phyloP scores from a whole-genome alignment of 92 coral and sea anemone genomes.

The Metridium senile region DNA sequence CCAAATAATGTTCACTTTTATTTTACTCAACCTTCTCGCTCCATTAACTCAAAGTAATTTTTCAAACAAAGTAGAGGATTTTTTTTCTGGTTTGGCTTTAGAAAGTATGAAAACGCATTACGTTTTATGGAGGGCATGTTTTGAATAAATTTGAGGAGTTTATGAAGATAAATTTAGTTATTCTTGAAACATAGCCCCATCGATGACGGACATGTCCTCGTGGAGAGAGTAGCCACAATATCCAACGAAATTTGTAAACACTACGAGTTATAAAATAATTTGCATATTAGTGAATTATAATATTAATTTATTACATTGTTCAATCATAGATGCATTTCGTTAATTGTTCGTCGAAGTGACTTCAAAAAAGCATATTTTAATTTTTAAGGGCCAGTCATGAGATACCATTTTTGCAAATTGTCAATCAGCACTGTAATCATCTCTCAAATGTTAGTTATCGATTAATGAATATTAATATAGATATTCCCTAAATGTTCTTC shows the following conservation, averaged over 20 bases:
- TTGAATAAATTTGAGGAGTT: not conserved
- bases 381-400: too few species aligned
- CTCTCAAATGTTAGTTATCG: too few species aligned
- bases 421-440: too few species aligned
- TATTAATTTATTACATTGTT: too few species aligned
- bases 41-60: not conserved
- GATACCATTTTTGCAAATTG: too few species aligned
- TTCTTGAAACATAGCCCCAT: not conserved
- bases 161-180: not conserved
- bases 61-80: not conserved
- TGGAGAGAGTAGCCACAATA: not conserved
- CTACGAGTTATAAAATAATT: too few species aligned
- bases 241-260: not conserved
- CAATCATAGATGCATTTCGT: too few species aligned
- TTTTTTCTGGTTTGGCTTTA: not conserved
- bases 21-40: not conserved
- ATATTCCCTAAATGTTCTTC: too few species aligned
- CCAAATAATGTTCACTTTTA: not conserved
- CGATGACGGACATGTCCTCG: constrained; percentile 9
- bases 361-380: too few species aligned
- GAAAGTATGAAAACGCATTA: not conserved
- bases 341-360: too few species aligned
- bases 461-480: too few species aligned
- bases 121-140: not conserved
- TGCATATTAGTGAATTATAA: not conserved